A percentile compares a stretch with the other conserved stretches of the same genome.
phyloP scores from a whole-genome alignment of 2,888 invertebrate species.

The Cistogaster globosa region DNA sequence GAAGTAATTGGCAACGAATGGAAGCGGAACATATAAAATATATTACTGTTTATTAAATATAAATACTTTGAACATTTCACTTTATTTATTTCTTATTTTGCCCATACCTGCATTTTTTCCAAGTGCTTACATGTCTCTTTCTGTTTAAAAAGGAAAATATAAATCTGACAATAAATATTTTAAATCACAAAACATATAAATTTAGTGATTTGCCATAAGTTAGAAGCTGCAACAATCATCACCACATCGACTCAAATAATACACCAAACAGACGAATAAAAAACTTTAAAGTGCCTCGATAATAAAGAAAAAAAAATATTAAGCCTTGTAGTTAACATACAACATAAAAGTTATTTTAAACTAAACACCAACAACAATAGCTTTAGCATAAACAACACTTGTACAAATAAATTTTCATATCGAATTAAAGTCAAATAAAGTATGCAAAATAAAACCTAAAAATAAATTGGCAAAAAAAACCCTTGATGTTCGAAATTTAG shows the following conservation, averaged over 20 bases:
- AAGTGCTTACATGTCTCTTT: conserved; percentile 23
- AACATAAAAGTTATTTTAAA: conserved; percentile 78
- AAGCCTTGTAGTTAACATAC: conserved; percentile 62
- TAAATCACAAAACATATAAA: conserved; percentile 81
- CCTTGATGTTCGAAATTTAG: conserved; percentile 65
- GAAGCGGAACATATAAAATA: too few species aligned
- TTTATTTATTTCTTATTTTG: neutral
- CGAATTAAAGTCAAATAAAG: conserved; percentile 36
- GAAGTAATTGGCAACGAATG: too few species aligned
- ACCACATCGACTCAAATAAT: conserved; percentile 38
- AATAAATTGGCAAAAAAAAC: conserved; percentile 40
- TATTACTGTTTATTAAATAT: too few species aligned
- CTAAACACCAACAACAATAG: conserved; percentile 42
- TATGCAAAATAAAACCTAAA: conserved; percentile 45
- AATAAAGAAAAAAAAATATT: neutral
- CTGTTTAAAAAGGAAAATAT: conserved; percentile 46
- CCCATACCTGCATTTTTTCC: conserved; percentile 48
- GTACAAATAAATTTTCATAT: conserved; percentile 73
- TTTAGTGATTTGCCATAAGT: conserved; percentile 80
- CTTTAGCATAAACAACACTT: conserved; percentile 70
- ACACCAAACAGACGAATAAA: neutral
- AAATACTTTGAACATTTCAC: too few species aligned
- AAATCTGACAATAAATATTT: conserved; percentile 80
- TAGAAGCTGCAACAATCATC: conserved; percentile 59
- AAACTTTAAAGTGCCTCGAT: neutral